These are phyloP conservation scores for Nematostella vectensis DNA, from an alignment of 92 coral and sea anemone genomes.

Conservation along the genomic window DNA sequence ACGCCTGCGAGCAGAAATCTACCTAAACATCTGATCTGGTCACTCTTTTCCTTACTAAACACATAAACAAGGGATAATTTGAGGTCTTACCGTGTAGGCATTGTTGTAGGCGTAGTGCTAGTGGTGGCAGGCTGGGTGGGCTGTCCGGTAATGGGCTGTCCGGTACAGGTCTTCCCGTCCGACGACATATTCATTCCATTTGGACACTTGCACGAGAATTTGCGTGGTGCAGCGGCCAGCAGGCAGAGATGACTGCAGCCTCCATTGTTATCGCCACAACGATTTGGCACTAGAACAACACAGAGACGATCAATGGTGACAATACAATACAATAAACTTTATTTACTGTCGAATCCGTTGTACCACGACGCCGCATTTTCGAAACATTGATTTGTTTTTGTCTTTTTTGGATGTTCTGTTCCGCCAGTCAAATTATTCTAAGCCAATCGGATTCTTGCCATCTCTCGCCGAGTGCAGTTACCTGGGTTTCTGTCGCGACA, in stretches of 20 bases:
- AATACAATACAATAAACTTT: too few relatives aligned
- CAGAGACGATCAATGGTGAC: too few relatives aligned
- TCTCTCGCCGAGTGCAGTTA: not conserved
- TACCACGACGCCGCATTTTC: not conserved
- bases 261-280: constrained; percentile 70
- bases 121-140: constrained; percentile 24
- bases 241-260: constrained; percentile 93
- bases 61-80: too few relatives aligned
- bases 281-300: constrained; percentile 53
- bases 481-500: not conserved
- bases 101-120: not conserved
- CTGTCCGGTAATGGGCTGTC: constrained; percentile 28
- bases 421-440: not conserved
- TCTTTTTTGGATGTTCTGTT: not conserved
- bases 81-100: too few relatives aligned
- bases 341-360: not conserved
- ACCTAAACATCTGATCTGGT: too few relatives aligned
- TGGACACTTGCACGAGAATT: constrained; percentile 71
- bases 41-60: too few relatives aligned
- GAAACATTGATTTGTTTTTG: not conserved
- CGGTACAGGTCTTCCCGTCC: constrained; percentile 49
- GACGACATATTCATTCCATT: constrained; percentile 60
- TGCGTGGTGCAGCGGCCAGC: constrained; percentile 28
- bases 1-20: too few relatives aligned
- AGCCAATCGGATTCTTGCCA: not conserved